Evolutionary conservation across 2,113 vertebrate species (phyloP).

Genomic region (Tenrec ecaudatus): DNA sequence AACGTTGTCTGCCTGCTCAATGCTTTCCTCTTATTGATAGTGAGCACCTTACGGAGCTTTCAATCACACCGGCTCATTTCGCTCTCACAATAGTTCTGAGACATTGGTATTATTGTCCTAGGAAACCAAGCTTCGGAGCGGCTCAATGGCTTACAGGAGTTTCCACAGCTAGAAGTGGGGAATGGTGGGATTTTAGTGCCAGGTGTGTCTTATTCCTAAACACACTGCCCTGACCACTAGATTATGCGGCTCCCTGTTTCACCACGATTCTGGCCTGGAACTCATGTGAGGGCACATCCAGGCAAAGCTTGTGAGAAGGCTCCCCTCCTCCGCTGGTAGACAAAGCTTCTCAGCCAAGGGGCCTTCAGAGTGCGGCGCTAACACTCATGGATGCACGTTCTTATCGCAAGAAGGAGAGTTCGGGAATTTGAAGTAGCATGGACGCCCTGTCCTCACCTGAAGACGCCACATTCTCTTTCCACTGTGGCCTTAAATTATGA

Average conservation of each 20-base stretch:
- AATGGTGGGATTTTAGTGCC: no score
- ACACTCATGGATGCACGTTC: background rate
- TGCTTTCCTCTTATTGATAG: fast-evolving
- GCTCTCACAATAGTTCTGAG: background rate
- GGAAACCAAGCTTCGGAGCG: background rate
- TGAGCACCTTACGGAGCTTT: fast-evolving
- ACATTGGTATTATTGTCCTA: background rate
- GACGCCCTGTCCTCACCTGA: background rate
- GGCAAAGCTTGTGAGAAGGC: fast-evolving
- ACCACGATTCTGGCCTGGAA: background rate
- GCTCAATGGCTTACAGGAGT: background rate
- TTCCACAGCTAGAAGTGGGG: background rate
- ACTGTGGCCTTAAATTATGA: background rate
- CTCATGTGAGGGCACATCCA: fast-evolving
- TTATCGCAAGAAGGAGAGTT: background rate
- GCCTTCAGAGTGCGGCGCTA: fast-evolving
- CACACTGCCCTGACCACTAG: background rate
- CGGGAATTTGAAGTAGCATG: background rate
- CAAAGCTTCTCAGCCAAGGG: background rate
- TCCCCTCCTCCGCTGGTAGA: background rate
- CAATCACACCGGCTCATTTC: background rate
- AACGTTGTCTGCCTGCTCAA: no score
- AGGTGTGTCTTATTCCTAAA: background rate
- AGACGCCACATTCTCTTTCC: background rate
- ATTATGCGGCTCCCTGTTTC: background rate